phyloP scores from a whole-genome alignment of 1,140 invertebrate species.

The Pogonus chalceus region DNA sequence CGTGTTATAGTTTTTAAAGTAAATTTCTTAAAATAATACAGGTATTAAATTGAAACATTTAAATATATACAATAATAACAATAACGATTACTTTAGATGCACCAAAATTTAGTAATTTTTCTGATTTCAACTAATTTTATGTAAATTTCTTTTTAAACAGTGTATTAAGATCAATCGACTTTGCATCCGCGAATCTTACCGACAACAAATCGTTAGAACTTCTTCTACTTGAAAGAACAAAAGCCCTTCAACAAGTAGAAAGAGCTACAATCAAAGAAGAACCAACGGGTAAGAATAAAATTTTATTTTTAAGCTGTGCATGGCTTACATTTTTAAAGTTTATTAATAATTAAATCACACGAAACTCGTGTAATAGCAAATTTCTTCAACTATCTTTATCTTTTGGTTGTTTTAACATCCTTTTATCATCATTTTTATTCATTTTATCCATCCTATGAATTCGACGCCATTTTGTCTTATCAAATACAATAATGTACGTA shows the following conservation, averaged over 20 bases:
- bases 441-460: background rate
- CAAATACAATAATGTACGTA: too few species aligned
- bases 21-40: too few species aligned
- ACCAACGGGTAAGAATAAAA: slow-evolving; percentile 31
- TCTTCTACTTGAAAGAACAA: slow-evolving; percentile 66
- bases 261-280: slow-evolving; percentile 32
- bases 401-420: background rate
- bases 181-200: slow-evolving; percentile 42
- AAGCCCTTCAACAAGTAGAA: slow-evolving; percentile 50
- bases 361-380: slow-evolving; percentile 3
- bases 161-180: slow-evolving; percentile 67
- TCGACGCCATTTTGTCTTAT: too few species aligned
- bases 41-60: too few species aligned
- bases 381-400: background rate
- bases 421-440: background rate
- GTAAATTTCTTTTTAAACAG: slow-evolving; percentile 41
- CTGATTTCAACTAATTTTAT: too few species aligned
- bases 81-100: too few species aligned
- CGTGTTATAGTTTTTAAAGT: too few species aligned
- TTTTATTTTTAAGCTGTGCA: slow-evolving; percentile 10
- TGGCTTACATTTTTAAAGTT: background rate
- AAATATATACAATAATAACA: too few species aligned
- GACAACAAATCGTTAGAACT: slow-evolving; percentile 66
- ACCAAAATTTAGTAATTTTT: too few species aligned
- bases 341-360: background rate